Evolutionary conservation across 2,797 vertebrate species (phyloP), one percentile per base, ranked within the genome.

Genomic region (Anguilla anguilla): DNA sequence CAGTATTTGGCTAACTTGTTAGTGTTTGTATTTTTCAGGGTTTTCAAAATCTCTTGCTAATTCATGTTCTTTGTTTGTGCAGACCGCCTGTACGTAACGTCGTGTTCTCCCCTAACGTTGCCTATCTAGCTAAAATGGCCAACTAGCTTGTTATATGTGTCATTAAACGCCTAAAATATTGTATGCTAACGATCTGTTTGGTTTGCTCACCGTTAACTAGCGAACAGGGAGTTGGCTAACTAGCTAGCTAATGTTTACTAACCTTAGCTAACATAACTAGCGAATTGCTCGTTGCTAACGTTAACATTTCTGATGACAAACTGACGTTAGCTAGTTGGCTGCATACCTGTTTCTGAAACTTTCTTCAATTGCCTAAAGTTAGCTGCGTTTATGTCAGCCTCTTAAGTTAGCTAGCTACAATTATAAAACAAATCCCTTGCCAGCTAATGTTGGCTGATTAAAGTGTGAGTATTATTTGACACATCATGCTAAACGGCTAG

Each of bases 121-220:
- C 49, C 87, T 88, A n/a, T 69, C 49, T 17, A 7, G 72, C 5
- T 31, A 31, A 35, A 0, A 35, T 59, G 10, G 83, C 46, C 28
- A 55, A 43, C 67, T 7, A 9, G 13, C 6, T 7, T 72, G 46
- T n/a, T 51, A 28, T 22, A 15, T 69, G 35, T 25, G 69, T 53
- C 11, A 88, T 79, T 59, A 59, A 87, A 67, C 6, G 85, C 84
- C 57, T 59, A 17, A 59, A 59, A 22, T 59, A 17, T 17, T 59
- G 57, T 59, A 15, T 55, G 7, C 7, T 7, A 15, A 15, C 7
- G 13, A 55, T 15, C 53, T 7, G 53, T 55, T 55, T 55, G 53
- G 53, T 55, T 55, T 7, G 53, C 53, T 55, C 7, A 55, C 53
- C 6, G 53, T 55, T 55, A 39, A 39, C 39, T 39, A 2, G 39